Conservation (phyloP, 53 echinoderm and acorn worm species). For the Henricia sp. region DNA sequence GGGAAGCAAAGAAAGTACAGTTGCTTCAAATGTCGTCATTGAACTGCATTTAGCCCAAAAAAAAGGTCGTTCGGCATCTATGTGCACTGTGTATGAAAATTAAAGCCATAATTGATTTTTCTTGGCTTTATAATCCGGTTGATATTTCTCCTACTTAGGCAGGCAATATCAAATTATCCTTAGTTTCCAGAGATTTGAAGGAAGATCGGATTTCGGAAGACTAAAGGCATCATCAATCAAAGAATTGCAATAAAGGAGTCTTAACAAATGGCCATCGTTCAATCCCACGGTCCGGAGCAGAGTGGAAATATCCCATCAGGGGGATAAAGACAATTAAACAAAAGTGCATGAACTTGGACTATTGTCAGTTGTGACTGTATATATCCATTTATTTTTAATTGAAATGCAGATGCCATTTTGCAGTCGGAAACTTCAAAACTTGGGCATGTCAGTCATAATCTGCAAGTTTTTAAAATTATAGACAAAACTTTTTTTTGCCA, state of each 20-base stretch:
- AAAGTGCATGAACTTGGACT: constrained; percentile 24
- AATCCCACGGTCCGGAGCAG: neutral
- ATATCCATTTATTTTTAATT: too few species aligned
- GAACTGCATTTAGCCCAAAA: too few species aligned
- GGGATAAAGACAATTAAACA: neutral
- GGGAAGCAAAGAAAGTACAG: constrained; percentile 41
- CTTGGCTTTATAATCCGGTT: constrained; percentile 54
- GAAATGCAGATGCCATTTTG: too few species aligned
- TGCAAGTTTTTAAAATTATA: too few species aligned
- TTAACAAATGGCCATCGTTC: constrained; percentile 31
- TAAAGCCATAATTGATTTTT: constrained; percentile 57
- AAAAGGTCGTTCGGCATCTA: constrained; percentile 28
- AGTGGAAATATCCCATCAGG: constrained; percentile 25
- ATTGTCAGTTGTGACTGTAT: too few species aligned
- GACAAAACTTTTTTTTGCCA: too few species aligned
- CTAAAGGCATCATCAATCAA: constrained; percentile 39
- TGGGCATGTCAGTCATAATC: too few species aligned
- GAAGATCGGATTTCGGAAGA: constrained; percentile 48
- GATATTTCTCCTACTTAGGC: constrained; percentile 55
- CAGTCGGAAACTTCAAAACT: too few species aligned
- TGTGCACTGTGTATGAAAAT: constrained; percentile 54
- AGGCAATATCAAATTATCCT: constrained; percentile 55
- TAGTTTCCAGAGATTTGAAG: constrained; percentile 54
- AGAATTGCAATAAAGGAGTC: constrained; percentile 38
- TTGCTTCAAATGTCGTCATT: too few species aligned